phyloP scores from a whole-genome alignment of 2,113 vertebrate species.

The Craseonycteris thonglongyai region DNA sequence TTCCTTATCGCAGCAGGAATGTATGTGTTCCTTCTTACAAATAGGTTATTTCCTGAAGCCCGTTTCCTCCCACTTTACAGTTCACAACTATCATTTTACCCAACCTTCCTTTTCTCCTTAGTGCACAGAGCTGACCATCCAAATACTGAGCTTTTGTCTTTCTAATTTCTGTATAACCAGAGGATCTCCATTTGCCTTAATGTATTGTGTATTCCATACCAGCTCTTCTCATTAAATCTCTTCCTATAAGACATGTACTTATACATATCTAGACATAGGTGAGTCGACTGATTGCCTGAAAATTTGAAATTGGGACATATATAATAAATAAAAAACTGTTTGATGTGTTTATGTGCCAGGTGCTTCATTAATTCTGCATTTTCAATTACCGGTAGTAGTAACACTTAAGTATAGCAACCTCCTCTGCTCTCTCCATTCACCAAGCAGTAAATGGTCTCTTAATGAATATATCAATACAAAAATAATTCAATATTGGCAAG shows the following conservation, averaged over 20 bases:
- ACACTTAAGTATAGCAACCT: background rate
- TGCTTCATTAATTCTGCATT: background rate
- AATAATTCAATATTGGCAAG: background rate
- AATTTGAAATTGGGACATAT: background rate
- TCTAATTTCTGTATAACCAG: background rate
- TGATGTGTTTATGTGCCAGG: background rate
- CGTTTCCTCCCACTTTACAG: background rate
- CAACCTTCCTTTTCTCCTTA: background rate
- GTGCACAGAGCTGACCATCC: background rate
- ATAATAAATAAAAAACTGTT: background rate
- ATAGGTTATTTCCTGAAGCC: background rate
- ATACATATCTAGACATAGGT: background rate
- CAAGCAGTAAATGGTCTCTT: background rate
- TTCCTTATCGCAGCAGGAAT: background rate
- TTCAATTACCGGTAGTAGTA: background rate
- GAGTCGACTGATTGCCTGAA: background rate
- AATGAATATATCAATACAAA: background rate
- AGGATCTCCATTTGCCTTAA: background rate
- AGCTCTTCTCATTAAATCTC: background rate
- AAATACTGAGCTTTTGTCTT: background rate
- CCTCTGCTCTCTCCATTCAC: background rate
- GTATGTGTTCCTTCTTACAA: background rate
- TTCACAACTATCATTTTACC: background rate
- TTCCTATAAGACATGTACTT: background rate
- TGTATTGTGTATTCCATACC: background rate